Evolutionary conservation across 2,113 vertebrate species (phyloP), one percentile per base, ranked within the genome.

Genomic region (Stercorarius parasiticus): DNA sequence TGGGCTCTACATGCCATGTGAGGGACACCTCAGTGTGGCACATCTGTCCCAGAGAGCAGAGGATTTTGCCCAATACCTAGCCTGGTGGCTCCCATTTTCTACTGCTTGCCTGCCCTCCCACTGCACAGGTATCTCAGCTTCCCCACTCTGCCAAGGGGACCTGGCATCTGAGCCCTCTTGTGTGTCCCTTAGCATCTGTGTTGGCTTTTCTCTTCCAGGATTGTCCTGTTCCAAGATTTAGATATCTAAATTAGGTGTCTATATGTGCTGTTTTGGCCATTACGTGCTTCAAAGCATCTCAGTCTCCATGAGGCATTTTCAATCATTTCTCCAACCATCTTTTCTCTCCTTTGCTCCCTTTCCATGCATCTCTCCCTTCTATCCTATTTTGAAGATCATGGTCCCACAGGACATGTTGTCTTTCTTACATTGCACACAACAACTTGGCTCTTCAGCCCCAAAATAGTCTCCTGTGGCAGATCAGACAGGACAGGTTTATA

Each of bases 1-100:
- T 6, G 10, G 61, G 25, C 11, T 29, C 11, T 21, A 5, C 0
- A 0, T 66, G 59, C 11, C 10, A 17, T 6, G 6, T 45, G 59
- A 86, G 45, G 36, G 40, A 87, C 36, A 65, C 8, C 10, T 43
- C 79, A 27, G 32, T 10, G 36, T 65, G n/a, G 15, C n/a, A 64
- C 21, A 27, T 53, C 16, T 7, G 16, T 13, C 30, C 43, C 49
- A 74, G 38, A 64, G n/a, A 74, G 8, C 49, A 69, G 66, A 58
- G 19, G n/a, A 56, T 36, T 65, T 74, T 69, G 23, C 43, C 30
- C 14, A 25, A 16, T 79, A 20, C 27, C 32, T 27, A 4, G n/a
- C 18, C 55, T 10, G 4, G 32, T 12, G 22, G 8, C 10, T 50
- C 30, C 20, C 11, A 8, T 47, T 69, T 58, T 70, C 11, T 14